Conservation (phyloP, 2,113 vertebrate species). For the Nibea coibor region DNA sequence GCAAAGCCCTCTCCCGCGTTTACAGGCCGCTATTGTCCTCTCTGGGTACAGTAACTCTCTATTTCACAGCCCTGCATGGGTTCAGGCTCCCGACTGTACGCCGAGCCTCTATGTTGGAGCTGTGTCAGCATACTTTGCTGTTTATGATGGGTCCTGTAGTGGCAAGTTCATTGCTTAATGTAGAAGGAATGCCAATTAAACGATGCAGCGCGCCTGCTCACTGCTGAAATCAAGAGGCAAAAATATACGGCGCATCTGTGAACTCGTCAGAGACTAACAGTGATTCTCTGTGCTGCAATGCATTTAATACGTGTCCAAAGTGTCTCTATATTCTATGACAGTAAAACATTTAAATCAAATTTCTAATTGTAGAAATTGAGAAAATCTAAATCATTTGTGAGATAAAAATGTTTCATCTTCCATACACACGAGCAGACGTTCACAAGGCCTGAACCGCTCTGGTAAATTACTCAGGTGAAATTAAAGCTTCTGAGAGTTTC, state of each 20-base stretch:
- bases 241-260: slow-evolving; percentile 24
- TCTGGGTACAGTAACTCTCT: slow-evolving; percentile 25
- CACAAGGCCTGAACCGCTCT: not conserved
- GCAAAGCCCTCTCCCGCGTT: slow-evolving; percentile 7
- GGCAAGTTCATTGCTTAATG: slow-evolving; percentile 63
- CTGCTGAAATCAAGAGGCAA: slow-evolving; percentile 28
- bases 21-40: slow-evolving; percentile 52
- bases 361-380: not conserved
- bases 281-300: slow-evolving; percentile 8
- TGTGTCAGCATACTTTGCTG: slow-evolving; percentile 54
- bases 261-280: not conserved
- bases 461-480: slow-evolving; percentile 35
- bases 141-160: slow-evolving; percentile 68
- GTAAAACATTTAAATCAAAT: not conserved
- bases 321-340: not conserved
- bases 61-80: slow-evolving; percentile 17
- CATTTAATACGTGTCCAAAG: not conserved
- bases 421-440: slow-evolving; percentile 1
- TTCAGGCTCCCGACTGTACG: slow-evolving; percentile 6
- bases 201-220: slow-evolving; percentile 15
- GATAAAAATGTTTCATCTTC: slow-evolving; percentile 9
- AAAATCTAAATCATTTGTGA: not conserved
- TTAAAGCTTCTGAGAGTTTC: slow-evolving; percentile 51
- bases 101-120: slow-evolving; percentile 10
- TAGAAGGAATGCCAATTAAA: slow-evolving; percentile 75